Evolutionary conservation across 2,113 vertebrate species (phyloP).

Genomic region (Otolemur garnettii): DNA sequence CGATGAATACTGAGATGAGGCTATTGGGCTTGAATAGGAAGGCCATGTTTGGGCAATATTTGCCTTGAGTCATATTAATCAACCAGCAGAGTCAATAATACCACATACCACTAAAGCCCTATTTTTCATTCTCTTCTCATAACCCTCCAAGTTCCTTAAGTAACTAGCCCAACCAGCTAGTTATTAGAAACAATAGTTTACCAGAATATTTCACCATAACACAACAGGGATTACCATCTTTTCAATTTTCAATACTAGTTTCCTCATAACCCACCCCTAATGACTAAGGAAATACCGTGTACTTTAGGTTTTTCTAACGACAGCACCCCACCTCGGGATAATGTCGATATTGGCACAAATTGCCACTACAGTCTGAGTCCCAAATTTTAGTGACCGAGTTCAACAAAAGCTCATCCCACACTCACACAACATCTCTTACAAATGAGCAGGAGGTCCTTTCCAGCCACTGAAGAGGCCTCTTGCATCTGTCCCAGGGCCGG

Average conservation of each 20-base stretch:
- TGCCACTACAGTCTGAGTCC: not conserved
- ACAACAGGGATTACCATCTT: not conserved
- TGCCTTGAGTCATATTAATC: not conserved
- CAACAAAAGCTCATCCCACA: not conserved
- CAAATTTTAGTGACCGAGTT: not conserved
- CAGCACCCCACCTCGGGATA: not conserved
- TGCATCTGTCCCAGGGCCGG: not conserved
- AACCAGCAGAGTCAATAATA: not conserved
- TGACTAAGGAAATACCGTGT: not conserved
- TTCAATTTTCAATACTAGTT: not conserved
- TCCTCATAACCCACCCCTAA: not conserved
- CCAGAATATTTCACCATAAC: not conserved
- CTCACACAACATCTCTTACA: not conserved
- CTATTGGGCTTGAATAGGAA: not conserved
- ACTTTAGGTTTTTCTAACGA: not conserved
- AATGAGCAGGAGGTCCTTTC: not conserved
- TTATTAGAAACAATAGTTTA: not conserved
- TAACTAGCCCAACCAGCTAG: not conserved
- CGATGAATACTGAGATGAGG: not conserved
- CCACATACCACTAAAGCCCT: not conserved
- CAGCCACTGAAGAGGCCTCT: not conserved
- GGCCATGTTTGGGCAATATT: not conserved
- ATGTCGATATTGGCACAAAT: not conserved
- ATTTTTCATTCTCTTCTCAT: not conserved
- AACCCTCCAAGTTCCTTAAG: not conserved